Evolutionary conservation across 1,140 invertebrate genomes (phyloP).

Genomic region (Drosophila repletoides): DNA sequence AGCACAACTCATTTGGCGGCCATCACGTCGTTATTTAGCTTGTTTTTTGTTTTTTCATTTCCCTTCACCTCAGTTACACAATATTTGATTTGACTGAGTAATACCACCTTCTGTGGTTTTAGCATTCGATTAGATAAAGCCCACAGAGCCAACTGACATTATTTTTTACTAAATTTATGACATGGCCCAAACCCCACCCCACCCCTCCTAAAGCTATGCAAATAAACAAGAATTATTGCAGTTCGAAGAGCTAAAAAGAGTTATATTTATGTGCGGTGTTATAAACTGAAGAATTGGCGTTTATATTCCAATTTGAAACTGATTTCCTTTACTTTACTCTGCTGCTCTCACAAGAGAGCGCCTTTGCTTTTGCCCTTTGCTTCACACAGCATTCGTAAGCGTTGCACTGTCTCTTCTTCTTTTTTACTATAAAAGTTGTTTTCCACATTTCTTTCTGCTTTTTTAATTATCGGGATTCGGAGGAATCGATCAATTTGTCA

Average conservation of each 20-base stretch:
- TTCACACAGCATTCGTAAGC: conserved; percentile 22
- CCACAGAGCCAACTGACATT: conserved; percentile 4
- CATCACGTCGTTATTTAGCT: conserved; percentile 12
- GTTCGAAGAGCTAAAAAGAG: neutral
- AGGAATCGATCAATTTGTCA: too few relatives aligned
- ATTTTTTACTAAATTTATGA: conserved; percentile 40
- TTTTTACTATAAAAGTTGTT: too few relatives aligned
- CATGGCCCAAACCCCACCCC: neutral
- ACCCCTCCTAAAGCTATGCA: neutral
- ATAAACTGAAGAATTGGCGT: too few relatives aligned
- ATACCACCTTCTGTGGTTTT: conserved; percentile 18
- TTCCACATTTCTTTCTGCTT: too few relatives aligned
- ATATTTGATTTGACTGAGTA: conserved; percentile 37
- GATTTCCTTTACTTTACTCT: too few relatives aligned
- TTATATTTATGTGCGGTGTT: too few relatives aligned
- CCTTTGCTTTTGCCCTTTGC: neutral
- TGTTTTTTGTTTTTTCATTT: conserved; percentile 14
- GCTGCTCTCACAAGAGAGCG: too few relatives aligned
- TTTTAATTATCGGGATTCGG: too few relatives aligned
- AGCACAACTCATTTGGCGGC: conserved; percentile 32
- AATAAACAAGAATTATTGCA: neutral
- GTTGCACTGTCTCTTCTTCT: conserved; percentile 31
- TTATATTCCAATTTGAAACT: too few relatives aligned
- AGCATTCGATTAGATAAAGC: conserved; percentile 37
- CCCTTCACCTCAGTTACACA: conserved; percentile 50